Evolutionary conservation across 2,888 invertebrate species (phyloP).

Genomic region (Nebria salina): DNA sequence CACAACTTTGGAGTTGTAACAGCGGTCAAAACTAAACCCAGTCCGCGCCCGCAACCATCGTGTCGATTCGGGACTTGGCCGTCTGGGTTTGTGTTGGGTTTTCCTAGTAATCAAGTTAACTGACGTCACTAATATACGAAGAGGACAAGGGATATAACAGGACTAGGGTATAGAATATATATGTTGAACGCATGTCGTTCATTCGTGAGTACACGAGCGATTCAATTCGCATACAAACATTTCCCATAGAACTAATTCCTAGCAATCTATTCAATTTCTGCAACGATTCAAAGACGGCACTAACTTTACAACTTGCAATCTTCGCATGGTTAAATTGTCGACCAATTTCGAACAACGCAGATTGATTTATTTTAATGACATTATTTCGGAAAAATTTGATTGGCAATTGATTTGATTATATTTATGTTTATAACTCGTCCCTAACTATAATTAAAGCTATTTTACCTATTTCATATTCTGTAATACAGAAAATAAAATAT

Average conservation of each 20-base stretch:
- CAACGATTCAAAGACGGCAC: conserved; percentile 11
- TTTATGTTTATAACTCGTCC: too few relatives aligned
- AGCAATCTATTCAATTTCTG: conserved; percentile 19
- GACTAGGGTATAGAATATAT: neutral
- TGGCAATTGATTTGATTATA: too few relatives aligned
- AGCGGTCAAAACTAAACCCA: conserved; percentile 31
- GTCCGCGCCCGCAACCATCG: neutral
- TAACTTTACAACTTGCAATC: conserved; percentile 16
- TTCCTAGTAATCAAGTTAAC: conserved; percentile 37
- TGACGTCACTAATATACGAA: conserved; percentile 13
- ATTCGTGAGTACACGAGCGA: conserved; percentile 1
- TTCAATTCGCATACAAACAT: conserved; percentile 27
- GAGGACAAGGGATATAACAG: neutral
- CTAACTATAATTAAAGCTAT: too few relatives aligned
- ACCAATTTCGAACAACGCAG: conserved; percentile 9
- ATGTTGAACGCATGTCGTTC: conserved; percentile 4
- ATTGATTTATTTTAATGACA: neutral
- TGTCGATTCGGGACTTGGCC: conserved; percentile 2
- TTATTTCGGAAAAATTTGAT: too few relatives aligned
- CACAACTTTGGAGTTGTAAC: conserved; percentile 33
- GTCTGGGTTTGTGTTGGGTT: conserved; percentile 7
- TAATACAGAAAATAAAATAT: too few relatives aligned
- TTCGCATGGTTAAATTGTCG: neutral
- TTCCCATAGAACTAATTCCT: conserved; percentile 22
- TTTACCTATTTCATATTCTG: too few relatives aligned